phyloP scores from a whole-genome alignment of 2,797 vertebrate genomes.

The Acrossocheilus wenchowensis region DNA sequence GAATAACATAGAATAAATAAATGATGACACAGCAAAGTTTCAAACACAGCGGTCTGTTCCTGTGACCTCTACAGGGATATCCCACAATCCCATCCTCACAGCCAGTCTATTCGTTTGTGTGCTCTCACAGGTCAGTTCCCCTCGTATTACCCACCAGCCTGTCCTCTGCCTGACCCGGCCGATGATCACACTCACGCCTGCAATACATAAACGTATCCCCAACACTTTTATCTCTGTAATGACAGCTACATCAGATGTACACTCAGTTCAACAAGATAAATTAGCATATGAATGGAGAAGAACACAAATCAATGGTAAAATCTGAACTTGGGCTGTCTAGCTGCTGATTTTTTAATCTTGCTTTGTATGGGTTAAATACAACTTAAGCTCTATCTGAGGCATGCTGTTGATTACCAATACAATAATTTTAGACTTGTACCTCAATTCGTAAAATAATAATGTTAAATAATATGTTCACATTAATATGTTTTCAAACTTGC shows the following conservation, averaged over 20 bases:
- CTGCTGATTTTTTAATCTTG: conserved; percentile 1
- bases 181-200: conserved; percentile 14
- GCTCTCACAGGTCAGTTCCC: conserved; percentile 14
- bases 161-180: background rate
- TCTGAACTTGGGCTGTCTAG: background rate
- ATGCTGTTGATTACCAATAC: background rate
- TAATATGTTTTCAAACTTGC: background rate
- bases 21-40: background rate
- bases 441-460: background rate
- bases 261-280: conserved; percentile 24
- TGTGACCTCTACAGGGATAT: conserved; percentile 21
- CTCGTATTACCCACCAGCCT: background rate
- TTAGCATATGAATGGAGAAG: conserved; percentile 19
- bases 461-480: background rate
- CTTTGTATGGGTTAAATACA: conserved; percentile 17
- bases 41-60: background rate
- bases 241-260: background rate
- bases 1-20: background rate
- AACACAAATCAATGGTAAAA: conserved; percentile 7
- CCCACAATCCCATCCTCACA: conserved; percentile 10
- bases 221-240: conserved; percentile 22
- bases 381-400: background rate
- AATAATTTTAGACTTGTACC: background rate
- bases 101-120: background rate
- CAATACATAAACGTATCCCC: background rate